Evolutionary conservation across 2,797 vertebrate species (phyloP), one percentile per base, ranked within the genome.

Genomic region (Hypotaenidia okinawae): DNA sequence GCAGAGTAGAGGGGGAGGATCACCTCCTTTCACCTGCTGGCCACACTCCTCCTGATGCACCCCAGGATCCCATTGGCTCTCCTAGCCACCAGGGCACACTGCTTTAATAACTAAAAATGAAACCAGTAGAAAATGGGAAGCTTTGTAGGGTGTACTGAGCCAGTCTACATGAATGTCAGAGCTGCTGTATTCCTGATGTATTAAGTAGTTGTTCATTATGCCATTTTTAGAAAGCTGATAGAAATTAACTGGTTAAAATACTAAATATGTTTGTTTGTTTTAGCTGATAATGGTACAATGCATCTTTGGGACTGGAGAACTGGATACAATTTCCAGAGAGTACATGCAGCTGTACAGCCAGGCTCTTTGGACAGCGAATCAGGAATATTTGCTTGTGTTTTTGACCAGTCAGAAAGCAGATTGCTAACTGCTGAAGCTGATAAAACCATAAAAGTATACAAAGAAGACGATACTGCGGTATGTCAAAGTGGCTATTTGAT

Each of bases 281-380:
- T 83, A 99, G 99, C 99, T 69, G 99, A 99, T 97, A 99, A 99
- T 59, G 99, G 99, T 55, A 99, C 99, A 58, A 99, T 99, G 98
- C 99, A 99, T 97, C 98, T 99, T 98, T 99, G 99, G 99, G 99
- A 99, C 63, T 99, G 99, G 99, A 98, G 99, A 96, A 99, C 99
- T 5, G 99, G 99, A 32, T 99, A 99, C 96, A 99, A 99, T 97
- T 99, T 99, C 98, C 99, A 99, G 98, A 97, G 99, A 73, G 99
- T 99, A 55, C 99, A 99, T 7, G 99, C 99, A 16, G 99, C 99
- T 4, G 99, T 99, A 78, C 99, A 99, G 95, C 99, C 99, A 0
- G 99, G 99, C 10, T 99, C 99, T 91, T 98, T 99, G 98, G 99
- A 99, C 98, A 99, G 99, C 84, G 99, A 99, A 97, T 99, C 99